A percentile compares a stretch with the other conserved stretches of the same genome.
Conservation (phyloP, 2,888 invertebrate genomes). For the Scaptomyza flava region DNA sequence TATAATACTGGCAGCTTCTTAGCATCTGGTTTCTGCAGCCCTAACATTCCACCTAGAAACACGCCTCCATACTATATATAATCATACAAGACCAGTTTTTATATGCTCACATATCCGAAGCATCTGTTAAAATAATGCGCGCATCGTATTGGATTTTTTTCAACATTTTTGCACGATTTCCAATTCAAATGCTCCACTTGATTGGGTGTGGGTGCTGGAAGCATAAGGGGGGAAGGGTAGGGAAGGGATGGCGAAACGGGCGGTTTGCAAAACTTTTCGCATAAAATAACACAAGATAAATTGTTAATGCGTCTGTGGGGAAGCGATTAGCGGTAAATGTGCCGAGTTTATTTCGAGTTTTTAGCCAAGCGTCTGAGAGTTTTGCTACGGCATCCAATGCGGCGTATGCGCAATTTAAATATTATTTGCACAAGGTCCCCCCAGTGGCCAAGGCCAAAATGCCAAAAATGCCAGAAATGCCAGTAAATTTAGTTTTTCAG, state of each 20-base stretch:
- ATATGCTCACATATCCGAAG: constrained; percentile 33
- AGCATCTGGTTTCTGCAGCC: too few species aligned
- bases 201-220: constrained; percentile 16
- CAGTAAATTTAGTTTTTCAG: constrained; percentile 20
- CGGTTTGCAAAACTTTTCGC: constrained; percentile 66
- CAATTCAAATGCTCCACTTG: constrained; percentile 65
- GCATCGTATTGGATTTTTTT: constrained; percentile 57
- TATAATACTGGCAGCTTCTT: too few species aligned
- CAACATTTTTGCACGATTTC: constrained; percentile 59
- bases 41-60: not conserved
- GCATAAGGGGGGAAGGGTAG: not conserved
- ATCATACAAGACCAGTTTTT: constrained; percentile 1
- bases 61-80: not conserved
- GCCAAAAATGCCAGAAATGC: not conserved
- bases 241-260: constrained; percentile 1
- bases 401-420: constrained; percentile 69
- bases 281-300: constrained; percentile 81
- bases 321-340: constrained; percentile 81
- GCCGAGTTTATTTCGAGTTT: constrained; percentile 71
- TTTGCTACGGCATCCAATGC: constrained; percentile 27
- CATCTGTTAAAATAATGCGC: constrained; percentile 53
- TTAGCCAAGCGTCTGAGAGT: constrained; percentile 30
- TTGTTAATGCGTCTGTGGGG: constrained; percentile 81
- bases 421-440: constrained; percentile 35
- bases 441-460: not conserved